phyloP scores from a whole-genome alignment of 2,113 vertebrate species.

The Sceloporus undulatus region DNA sequence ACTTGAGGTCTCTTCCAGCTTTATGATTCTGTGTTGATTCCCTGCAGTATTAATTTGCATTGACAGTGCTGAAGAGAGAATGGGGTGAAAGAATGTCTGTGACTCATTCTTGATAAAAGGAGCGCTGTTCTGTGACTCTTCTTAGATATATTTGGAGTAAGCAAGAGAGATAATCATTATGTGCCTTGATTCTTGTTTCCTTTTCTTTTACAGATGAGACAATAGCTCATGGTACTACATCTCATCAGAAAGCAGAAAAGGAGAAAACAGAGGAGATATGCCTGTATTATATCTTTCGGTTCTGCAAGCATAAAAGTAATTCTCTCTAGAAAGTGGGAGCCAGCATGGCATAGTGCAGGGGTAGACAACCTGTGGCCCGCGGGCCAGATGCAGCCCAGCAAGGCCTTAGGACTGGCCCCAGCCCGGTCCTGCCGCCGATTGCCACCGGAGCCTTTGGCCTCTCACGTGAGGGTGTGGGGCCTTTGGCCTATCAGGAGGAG shows the following conservation, averaged over 20 bases:
- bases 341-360: too few species aligned
- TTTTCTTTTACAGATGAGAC: conserved; percentile 52
- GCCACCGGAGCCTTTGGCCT: too few species aligned
- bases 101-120: not conserved
- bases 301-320: conserved; percentile 84
- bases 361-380: too few species aligned
- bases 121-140: not conserved
- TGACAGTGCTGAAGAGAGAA: not conserved
- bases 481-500: too few species aligned
- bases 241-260: conserved; percentile 31
- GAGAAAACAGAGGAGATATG: conserved; percentile 85
- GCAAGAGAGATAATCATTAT: not conserved
- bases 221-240: not conserved
- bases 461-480: too few species aligned
- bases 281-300: conserved; percentile 79
- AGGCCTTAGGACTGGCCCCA: too few species aligned
- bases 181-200: not conserved
- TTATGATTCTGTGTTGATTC: not conserved
- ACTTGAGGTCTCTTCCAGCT: too few species aligned
- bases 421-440: too few species aligned
- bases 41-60: not conserved
- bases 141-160: not conserved
- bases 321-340: not conserved
- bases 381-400: too few species aligned
- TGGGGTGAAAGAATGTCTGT: not conserved